phyloP scores from a whole-genome alignment of 2,797 vertebrate species.

The Mormyrops boulengeri region DNA sequence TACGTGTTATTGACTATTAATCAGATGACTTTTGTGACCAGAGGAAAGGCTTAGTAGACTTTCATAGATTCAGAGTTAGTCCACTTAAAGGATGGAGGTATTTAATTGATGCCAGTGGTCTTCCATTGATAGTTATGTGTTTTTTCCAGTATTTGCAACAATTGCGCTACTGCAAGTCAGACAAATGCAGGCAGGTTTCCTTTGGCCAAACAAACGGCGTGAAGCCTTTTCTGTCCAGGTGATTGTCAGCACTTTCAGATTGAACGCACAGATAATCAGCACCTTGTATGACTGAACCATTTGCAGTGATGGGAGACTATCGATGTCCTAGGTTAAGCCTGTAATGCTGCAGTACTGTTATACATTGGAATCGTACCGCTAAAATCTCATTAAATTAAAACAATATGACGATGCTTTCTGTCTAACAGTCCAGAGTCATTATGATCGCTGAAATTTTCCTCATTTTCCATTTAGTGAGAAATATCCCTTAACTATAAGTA shows the following conservation, averaged over 20 bases:
- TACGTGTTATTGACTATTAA: not conserved
- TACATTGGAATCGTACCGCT: conserved; percentile 15
- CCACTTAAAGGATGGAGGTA: not conserved
- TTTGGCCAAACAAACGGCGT: not conserved
- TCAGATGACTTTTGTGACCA: not conserved
- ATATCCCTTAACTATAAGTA: conserved; percentile 22
- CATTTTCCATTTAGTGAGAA: conserved; percentile 14
- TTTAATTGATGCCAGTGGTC: not conserved
- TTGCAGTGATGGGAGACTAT: conserved; percentile 19
- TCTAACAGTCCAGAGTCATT: conserved; percentile 26
- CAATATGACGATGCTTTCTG: conserved; percentile 7
- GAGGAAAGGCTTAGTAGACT: not conserved
- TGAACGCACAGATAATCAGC: conserved; percentile 23
- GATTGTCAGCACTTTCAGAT: conserved; percentile 12
- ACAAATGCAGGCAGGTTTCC: not conserved
- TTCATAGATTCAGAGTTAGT: not conserved
- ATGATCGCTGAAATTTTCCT: conserved; percentile 21
- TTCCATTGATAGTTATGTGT: not conserved
- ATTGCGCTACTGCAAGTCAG: not conserved
- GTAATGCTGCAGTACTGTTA: conserved; percentile 18
- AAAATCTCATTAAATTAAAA: conserved; percentile 30
- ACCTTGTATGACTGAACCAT: conserved; percentile 17
- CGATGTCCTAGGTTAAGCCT: conserved; percentile 17
- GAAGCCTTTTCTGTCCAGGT: conserved; percentile 18
- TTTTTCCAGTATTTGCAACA: not conserved